These are phyloP conservation scores for Pentalonia nigronervosa DNA, from an alignment of 1,140 invertebrate genomes.

Conservation along the genomic window DNA sequence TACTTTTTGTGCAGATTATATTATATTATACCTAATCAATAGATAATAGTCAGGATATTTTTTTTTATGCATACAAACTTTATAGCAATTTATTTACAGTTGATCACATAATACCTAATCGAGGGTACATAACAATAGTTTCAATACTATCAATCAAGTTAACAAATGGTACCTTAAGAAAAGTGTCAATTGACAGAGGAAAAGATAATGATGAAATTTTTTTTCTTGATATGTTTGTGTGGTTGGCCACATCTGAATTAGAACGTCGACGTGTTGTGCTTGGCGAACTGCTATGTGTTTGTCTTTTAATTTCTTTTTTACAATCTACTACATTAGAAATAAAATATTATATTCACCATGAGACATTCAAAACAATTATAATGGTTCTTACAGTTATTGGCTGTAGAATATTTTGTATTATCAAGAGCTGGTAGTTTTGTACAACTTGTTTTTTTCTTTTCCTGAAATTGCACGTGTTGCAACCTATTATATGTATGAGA, in stretches of 20 bases:
- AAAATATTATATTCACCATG: neutral
- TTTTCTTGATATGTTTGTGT: conserved; percentile 4
- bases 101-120: too few species aligned
- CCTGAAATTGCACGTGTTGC: conserved; percentile 20
- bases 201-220: conserved; percentile 56
- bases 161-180: conserved; percentile 41
- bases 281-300: conserved; percentile 3
- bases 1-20: neutral
- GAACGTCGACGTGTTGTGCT: neutral
- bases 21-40: neutral
- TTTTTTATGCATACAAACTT: too few species aligned
- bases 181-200: conserved; percentile 48
- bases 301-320: conserved; percentile 31
- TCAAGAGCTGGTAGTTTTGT: conserved; percentile 24
- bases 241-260: conserved; percentile 43
- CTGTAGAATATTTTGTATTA: conserved; percentile 17
- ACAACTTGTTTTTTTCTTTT: conserved; percentile 31
- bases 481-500: neutral
- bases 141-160: neutral
- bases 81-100: too few species aligned
- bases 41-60: too few species aligned
- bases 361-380: neutral
- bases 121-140: neutral
- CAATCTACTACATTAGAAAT: neutral
- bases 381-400: neutral